A percentile compares a stretch with the other conserved stretches of the same genome.
phyloP scores from a whole-genome alignment of 2,797 vertebrate species.

The Phrynocephalus guinanensis region DNA sequence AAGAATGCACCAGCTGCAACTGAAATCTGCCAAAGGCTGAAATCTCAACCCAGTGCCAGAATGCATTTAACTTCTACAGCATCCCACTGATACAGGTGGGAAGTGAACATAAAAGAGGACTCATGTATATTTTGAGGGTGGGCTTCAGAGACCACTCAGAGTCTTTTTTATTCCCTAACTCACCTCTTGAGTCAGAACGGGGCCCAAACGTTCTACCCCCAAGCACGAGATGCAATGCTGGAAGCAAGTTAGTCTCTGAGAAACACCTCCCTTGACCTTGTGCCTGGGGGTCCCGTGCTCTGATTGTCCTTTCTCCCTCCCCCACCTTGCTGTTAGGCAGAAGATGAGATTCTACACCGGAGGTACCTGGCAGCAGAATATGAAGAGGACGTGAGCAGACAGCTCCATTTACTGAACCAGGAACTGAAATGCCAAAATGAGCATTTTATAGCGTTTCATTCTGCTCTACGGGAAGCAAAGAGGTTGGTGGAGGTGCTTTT shows the following conservation, averaged over 20 bases:
- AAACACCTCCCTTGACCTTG: background rate
- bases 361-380: constrained; percentile 79
- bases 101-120: no score
- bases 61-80: no score
- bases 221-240: background rate
- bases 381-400: constrained; percentile 76
- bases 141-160: no score
- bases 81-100: no score
- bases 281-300: background rate
- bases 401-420: constrained; percentile 78
- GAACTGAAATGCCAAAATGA: constrained; percentile 81
- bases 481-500: constrained; percentile 72
- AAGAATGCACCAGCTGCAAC: no score
- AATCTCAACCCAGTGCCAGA: no score
- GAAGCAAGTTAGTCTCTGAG: no score
- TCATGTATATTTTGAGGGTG: no score
- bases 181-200: background rate
- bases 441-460: constrained; percentile 78
- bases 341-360: constrained; percentile 80
- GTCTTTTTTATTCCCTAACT: background rate
- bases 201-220: background rate
- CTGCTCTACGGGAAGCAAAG: constrained; percentile 73
- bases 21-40: no score
- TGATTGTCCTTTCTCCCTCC: background rate
- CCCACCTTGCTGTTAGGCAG: constrained; percentile 49